A percentile compares a stretch with the other conserved stretches of the same genome.
Conservation (phyloP, 2,888 invertebrate species). For the Noctua pronuba region DNA sequence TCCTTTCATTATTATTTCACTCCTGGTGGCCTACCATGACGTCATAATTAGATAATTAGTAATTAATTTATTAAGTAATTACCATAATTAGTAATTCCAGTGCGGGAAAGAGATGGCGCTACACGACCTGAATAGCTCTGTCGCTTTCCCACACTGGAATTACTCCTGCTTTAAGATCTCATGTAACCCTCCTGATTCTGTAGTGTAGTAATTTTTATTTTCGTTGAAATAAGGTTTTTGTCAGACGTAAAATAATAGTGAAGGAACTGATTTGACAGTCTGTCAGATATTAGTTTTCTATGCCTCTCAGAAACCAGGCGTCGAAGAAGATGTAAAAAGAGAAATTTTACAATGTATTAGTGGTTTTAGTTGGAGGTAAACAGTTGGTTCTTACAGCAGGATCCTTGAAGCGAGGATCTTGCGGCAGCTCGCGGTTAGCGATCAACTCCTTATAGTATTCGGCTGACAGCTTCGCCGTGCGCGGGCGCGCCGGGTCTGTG, state of each 20-base stretch:
- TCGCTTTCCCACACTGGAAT: too few species aligned
- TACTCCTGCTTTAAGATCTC: too few species aligned
- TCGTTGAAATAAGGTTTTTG: background rate
- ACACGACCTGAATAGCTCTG: too few species aligned
- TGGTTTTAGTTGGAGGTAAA: conserved; percentile 1
- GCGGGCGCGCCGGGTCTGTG: conserved; percentile 90
- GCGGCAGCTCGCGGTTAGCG: conserved; percentile 84
- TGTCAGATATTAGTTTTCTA: background rate
- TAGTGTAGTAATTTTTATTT: background rate
- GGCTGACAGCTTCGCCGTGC: conserved; percentile 92
- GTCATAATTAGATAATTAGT: too few species aligned
- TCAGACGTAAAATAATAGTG: background rate
- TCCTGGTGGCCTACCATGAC: background rate
- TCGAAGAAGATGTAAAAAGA: background rate
- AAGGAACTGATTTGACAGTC: background rate
- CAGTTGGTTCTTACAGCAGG: conserved; percentile 76
- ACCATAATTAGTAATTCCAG: too few species aligned
- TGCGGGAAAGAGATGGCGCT: too few species aligned
- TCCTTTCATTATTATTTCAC: background rate
- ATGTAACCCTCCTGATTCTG: background rate
- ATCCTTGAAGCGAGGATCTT: conserved; percentile 82
- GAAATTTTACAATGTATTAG: background rate
- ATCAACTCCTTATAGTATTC: conserved; percentile 90
- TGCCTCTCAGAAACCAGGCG: background rate
- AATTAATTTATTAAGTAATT: too few species aligned